Percentiles rank a stretch among this genome's conserved stretches.
phyloP scores from a whole-genome alignment of 1,140 invertebrate genomes.

The Saccostrea echinata region DNA sequence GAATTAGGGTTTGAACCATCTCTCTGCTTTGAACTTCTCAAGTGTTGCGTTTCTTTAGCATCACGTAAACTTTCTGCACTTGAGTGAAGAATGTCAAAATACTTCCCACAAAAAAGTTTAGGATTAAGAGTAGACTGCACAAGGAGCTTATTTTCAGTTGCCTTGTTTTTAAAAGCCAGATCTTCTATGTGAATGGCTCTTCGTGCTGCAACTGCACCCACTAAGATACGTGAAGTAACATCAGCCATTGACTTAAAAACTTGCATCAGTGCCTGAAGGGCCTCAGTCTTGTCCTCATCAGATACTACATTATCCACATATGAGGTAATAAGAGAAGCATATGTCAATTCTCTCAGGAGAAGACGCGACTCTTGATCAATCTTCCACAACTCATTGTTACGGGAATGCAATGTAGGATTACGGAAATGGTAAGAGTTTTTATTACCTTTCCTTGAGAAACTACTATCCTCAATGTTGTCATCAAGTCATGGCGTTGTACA shows the following conservation, averaged over 20 bases:
- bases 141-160: too few species aligned
- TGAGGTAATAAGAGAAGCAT: neutral
- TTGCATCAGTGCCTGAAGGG: neutral
- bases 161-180: neutral
- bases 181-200: constrained; percentile 18
- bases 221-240: neutral
- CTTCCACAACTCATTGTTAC: too few species aligned
- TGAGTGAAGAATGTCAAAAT: constrained; percentile 31
- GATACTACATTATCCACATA: constrained; percentile 1
- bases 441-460: too few species aligned
- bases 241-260: neutral
- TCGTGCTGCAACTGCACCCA: neutral
- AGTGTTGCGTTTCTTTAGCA: constrained; percentile 29
- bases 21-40: neutral
- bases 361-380: neutral
- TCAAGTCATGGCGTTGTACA: too few species aligned
- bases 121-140: neutral
- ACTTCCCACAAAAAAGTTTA: too few species aligned
- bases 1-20: neutral
- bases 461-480: too few species aligned
- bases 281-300: neutral
- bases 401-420: too few species aligned
- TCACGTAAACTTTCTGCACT: constrained; percentile 12
- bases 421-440: too few species aligned
- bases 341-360: neutral